phyloP scores from a whole-genome alignment of 2,888 invertebrate genomes.

The Cantharis rufa region DNA sequence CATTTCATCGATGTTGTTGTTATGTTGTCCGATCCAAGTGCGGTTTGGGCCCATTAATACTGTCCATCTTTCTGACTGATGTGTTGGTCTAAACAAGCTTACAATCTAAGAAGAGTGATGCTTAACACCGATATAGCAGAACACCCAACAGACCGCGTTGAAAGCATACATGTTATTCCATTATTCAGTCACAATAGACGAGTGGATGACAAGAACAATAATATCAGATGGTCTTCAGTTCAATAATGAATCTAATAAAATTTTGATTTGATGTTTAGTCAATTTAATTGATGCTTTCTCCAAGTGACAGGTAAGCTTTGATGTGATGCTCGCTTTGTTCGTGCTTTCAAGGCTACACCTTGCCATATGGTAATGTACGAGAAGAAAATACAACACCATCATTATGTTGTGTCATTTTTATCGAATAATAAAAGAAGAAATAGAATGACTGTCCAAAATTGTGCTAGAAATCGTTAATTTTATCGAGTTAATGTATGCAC shows the following conservation, averaged over 20 bases:
- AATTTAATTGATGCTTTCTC: background rate
- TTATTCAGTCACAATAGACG: constrained; percentile 19
- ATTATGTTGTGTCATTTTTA: constrained; percentile 20
- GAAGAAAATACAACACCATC: constrained; percentile 19
- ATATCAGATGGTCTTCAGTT: constrained; percentile 24
- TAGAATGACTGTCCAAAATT: constrained; percentile 15
- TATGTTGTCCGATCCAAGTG: constrained; percentile 25
- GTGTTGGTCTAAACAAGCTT: constrained; percentile 24
- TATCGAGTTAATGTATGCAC: constrained; percentile 24
- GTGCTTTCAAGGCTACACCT: constrained; percentile 11
- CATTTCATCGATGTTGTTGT: constrained; percentile 30
- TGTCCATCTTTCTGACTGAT: constrained; percentile 24
- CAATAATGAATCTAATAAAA: constrained; percentile 33
- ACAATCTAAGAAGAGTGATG: constrained; percentile 13
- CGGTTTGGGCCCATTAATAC: constrained; percentile 27
- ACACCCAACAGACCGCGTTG: constrained; percentile 12
- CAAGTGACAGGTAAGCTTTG: background rate
- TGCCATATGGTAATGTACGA: constrained; percentile 34
- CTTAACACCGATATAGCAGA: constrained; percentile 15
- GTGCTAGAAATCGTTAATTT: constrained; percentile 21
- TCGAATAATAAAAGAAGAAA: background rate
- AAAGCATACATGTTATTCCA: constrained; percentile 26
- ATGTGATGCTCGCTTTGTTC: constrained; percentile 8
- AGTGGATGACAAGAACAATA: constrained; percentile 20
- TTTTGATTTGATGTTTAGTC: constrained; percentile 33